Base-by-base conservation (phyloP, 2,888 invertebrate genomes). In the Pseudolycoriella hygida region DNA sequence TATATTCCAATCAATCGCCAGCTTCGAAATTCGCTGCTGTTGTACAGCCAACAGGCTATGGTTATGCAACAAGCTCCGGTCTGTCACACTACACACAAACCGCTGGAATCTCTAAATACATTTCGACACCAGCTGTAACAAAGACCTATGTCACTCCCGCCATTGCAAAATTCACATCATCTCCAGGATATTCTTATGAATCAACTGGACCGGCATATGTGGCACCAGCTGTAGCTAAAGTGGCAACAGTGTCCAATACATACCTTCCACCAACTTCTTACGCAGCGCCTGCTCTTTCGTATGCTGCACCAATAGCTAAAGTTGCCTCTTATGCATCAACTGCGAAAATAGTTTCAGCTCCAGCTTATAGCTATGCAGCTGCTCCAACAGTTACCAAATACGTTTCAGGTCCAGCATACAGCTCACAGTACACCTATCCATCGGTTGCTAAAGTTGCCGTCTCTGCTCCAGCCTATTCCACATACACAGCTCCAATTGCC, bases 61-160 rank as follows among this genome's bases (percentile, higher is more conserved):
- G 73, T 50, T 72, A 74, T 48, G 64, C 69, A 6, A 73, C 72
- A 25, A 66, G 72, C 12, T 68, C 70, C 3, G 70, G 69, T 5
- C 62, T 72, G 1, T 73, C 73, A 3, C 57, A 60, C 18, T 60
- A 55, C 25, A 56, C 60, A 3, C 40, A 48, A 17, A 46, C 51
- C 5, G 44, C 50, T 17, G 48, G 47, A 4, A 43, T 48, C 14
- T 43, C 47, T 8, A 60, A 68, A 47, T 64, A 72, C 15, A 61
- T 67, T 37, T 66, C 68, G 11, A 43, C 52, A 17, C 53, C 55
- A 2, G 54, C 56, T 12, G 53, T 65, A 61, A 51, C 54, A 67
- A 14, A 34, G 34, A 53, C 55, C 17, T 51, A 53, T 43, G 46
- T 53, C 14, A 50, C 53, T 3, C 53, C 54, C 3, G 17, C 39